A percentile compares a stretch with the other conserved stretches of the same genome.
Conservation (phyloP, 2,888 invertebrate species). For the Hirtodrosophila cameraria region DNA sequence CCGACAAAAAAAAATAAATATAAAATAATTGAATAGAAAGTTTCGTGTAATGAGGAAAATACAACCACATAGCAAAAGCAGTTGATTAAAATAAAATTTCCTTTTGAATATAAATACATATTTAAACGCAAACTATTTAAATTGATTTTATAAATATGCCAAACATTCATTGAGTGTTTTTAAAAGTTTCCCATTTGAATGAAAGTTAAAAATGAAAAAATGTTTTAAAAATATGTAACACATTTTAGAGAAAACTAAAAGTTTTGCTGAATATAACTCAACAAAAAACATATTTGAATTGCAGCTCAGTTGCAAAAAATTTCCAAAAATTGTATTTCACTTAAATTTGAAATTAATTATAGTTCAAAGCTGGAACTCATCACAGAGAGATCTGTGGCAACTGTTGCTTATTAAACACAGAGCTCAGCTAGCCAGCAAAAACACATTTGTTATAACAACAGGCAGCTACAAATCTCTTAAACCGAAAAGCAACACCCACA, state of each 20-base stretch:
- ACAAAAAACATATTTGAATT: slow-evolving; percentile 27
- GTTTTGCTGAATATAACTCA: background rate
- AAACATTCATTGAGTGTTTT: background rate
- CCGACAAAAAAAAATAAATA: background rate
- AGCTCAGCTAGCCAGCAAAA: slow-evolving; percentile 31
- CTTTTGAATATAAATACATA: background rate
- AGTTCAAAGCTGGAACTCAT: slow-evolving; percentile 30
- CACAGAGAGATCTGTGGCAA: slow-evolving; percentile 41
- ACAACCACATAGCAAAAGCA: too few species aligned
- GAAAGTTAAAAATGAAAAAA: too few species aligned
- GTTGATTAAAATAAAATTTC: background rate
- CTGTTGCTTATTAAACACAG: slow-evolving; percentile 47
- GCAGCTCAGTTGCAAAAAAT: slow-evolving; percentile 19
- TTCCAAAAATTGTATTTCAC: slow-evolving; percentile 45
- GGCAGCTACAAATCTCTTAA: slow-evolving; percentile 65
- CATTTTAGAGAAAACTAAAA: background rate
- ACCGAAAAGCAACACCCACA: slow-evolving; percentile 53
- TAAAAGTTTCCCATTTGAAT: background rate
- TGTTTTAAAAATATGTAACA: too few species aligned
- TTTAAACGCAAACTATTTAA: background rate
- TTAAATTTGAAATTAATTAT: slow-evolving; percentile 63
- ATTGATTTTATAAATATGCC: background rate
- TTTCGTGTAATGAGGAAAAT: background rate
- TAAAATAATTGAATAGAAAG: background rate
- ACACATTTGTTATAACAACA: slow-evolving; percentile 59